Base-by-base conservation (phyloP, 2,888 invertebrate species). In the Selenia dentaria region DNA sequence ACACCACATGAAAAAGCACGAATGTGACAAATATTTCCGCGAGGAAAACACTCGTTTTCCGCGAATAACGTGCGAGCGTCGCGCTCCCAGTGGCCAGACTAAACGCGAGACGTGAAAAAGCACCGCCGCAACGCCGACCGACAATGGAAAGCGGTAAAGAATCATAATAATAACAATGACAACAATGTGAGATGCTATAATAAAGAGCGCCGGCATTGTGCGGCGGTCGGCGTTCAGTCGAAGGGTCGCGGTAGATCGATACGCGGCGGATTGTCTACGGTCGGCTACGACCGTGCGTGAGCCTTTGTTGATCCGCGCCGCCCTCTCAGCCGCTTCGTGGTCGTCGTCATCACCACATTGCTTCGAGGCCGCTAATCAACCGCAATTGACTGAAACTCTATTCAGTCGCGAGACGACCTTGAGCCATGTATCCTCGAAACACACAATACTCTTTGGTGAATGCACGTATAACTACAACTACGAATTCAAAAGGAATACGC, bases 121-220 rank as follows among this genome's bases (percentile, higher is more conserved):
- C 87, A 89, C 88, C 87, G 88, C 84, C 90, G 80, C 87, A 88
- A 86, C 88, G 90, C 82, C 82, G 84, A 76, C 86, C 89, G 88
- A 90, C 90, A 90, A 90, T 90, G 89, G 88, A 90, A 90, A 90
- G 90, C 90, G 89, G 89, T 85, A 88, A 90, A 90, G 90, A 90
- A 89, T 90, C 90, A 90, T 90, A 90, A 90, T 89, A 90, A 90
- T 90, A 90, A 90, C 90, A 90, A 90, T 90, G 89, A 90, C 90
- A 90, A 90, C 90, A 90, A 90, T 90, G 89, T 90, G 89, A 89
- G 90, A 90, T 90, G 89, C 83, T 89, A 90, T 90, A 90, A 90
- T 90, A 90, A 90, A 89, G 89, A 89, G 87, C 83, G 76, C 78
- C 83, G 87, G 85, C 84, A 88, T 89, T 90, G 89, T 89, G 88